These are phyloP conservation scores for Daktulosphaira vitifoliae DNA, from an alignment of 1,140 invertebrate genomes.

Conservation along the genomic window DNA sequence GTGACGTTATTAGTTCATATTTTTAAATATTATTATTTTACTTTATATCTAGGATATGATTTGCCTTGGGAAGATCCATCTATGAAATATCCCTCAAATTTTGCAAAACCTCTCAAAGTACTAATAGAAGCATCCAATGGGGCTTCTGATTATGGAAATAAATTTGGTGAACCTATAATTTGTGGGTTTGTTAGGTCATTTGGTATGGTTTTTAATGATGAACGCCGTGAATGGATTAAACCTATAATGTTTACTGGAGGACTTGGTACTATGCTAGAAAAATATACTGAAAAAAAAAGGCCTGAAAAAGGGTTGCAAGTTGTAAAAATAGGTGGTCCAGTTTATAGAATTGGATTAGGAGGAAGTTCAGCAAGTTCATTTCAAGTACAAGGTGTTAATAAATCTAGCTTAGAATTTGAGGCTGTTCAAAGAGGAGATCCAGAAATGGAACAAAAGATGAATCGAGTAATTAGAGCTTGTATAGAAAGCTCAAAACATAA, in stretches of 20 bases:
- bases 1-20: too few relatives aligned
- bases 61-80: slow-evolving; percentile 76
- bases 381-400: slow-evolving; percentile 78
- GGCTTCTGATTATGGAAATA: slow-evolving; percentile 97
- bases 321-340: slow-evolving; percentile 91
- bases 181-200: slow-evolving; percentile 86
- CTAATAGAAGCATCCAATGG: slow-evolving; percentile 94
- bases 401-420: slow-evolving; percentile 81
- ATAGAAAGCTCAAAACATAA: slow-evolving; percentile 71
- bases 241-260: slow-evolving; percentile 99
- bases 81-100: slow-evolving; percentile 76
- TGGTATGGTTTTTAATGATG: slow-evolving; percentile 55
- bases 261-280: slow-evolving; percentile 78
- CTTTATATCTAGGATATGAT: slow-evolving; percentile 56
- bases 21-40: too few relatives aligned
- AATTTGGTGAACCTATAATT: slow-evolving; percentile 94
- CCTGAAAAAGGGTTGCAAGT: slow-evolving; percentile 71
- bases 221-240: slow-evolving; percentile 86
- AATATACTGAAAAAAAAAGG: slow-evolving; percentile 62
- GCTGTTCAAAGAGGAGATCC: slow-evolving; percentile 96
- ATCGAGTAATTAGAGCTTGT: slow-evolving; percentile 85
- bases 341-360: slow-evolving; percentile 94
- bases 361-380: slow-evolving; percentile 90
- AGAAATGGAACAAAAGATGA: slow-evolving; percentile 97
- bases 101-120: slow-evolving; percentile 79